Evolutionary conservation across 92 coral and sea anemone species (phyloP).

Genomic region (Phymanthus crucifer): DNA sequence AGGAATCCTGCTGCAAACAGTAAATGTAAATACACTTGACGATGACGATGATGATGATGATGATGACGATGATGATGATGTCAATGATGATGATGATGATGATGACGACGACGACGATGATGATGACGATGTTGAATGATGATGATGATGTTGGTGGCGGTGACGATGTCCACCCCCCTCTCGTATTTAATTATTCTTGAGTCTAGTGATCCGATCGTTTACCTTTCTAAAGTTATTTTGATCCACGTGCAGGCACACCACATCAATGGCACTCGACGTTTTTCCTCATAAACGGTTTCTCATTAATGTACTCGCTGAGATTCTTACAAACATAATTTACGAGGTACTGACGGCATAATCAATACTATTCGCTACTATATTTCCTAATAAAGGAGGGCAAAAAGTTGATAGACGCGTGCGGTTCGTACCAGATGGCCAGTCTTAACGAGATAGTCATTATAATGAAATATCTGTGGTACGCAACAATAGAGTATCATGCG

Average conservation of each 20-base stretch:
- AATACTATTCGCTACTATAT: background rate
- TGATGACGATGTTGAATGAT: no score
- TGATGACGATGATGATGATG: background rate
- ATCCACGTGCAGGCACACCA: background rate
- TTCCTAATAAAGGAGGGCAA: background rate
- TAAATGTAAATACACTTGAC: background rate
- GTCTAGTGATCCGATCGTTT: no score
- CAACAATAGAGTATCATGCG: no score
- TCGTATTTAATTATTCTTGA: no score
- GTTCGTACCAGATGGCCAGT: background rate
- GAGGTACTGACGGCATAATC: background rate
- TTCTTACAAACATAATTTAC: background rate
- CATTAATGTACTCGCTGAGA: background rate
- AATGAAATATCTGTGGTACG: no score
- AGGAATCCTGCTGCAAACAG: no score
- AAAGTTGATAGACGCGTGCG: background rate
- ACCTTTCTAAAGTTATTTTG: no score
- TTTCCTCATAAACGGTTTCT: background rate
- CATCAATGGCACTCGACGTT: background rate
- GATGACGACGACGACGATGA: no score
- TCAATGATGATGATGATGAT: background rate
- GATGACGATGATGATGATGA: background rate
- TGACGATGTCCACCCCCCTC: no score
- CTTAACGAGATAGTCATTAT: no score
- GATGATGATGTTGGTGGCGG: no score